Conservation (phyloP, 2,113 vertebrate genomes). For the Pachypanchax playfairii region DNA sequence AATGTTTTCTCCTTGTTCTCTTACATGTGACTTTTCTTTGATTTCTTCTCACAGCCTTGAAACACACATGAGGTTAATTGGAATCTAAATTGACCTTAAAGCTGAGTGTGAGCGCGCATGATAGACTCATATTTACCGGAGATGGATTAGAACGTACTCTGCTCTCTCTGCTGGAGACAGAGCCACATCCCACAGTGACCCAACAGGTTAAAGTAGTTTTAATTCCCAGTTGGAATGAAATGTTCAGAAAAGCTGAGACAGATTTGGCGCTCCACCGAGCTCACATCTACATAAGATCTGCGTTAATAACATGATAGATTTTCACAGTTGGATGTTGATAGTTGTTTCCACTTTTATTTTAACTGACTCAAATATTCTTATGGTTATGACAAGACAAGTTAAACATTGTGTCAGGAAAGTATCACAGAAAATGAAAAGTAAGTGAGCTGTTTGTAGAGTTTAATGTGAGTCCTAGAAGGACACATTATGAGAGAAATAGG, state of each 20-base stretch:
- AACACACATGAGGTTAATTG: not conserved
- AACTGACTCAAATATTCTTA: not conserved
- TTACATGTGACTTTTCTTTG: not conserved
- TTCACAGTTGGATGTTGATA: conserved; percentile 21
- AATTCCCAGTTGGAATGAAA: no score
- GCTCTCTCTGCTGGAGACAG: not conserved
- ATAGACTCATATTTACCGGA: not conserved
- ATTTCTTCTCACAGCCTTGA: not conserved
- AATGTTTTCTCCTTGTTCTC: no score
- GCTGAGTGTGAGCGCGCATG: not conserved
- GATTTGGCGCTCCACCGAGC: conserved; percentile 52
- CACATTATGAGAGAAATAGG: no score
- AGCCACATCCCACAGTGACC: not conserved
- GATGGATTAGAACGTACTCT: not conserved
- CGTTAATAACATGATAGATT: conserved; percentile 15
- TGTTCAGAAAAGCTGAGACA: not conserved
- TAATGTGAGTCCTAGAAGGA: no score
- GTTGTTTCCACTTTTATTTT: conserved; percentile 1
- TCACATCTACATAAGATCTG: conserved; percentile 62
- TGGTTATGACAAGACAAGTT: no score
- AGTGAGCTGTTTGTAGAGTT: no score
- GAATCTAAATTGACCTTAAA: not conserved
- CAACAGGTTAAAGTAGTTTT: not conserved
- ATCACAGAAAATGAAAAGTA: no score
- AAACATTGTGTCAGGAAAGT: no score